phyloP scores from a whole-genome alignment of 2,888 invertebrate genomes.

The Steromphala cineraria region DNA sequence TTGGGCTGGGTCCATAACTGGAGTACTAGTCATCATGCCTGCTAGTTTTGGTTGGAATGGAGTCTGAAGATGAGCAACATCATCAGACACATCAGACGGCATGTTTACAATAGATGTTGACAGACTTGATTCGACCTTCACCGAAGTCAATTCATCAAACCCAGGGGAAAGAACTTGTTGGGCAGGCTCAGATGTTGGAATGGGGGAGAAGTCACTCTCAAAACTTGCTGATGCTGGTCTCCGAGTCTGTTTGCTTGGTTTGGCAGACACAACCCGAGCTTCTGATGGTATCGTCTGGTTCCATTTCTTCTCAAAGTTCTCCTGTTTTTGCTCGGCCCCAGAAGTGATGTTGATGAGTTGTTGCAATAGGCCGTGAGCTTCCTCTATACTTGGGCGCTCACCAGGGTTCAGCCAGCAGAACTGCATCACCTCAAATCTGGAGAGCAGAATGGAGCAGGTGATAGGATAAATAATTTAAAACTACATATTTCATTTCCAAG shows the following conservation, averaged over 20 bases:
- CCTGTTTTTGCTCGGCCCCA: conserved; percentile 22
- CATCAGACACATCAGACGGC: background rate
- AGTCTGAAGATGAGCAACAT: background rate
- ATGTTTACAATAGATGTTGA: background rate
- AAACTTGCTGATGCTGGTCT: conserved; percentile 16
- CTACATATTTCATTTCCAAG: too few relatives aligned
- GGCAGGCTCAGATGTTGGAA: background rate
- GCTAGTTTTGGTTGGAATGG: background rate
- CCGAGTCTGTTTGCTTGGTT: background rate
- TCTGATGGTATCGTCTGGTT: conserved; percentile 28
- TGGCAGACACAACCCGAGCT: background rate
- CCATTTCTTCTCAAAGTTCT: conserved; percentile 47
- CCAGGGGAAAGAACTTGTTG: background rate
- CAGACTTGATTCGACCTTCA: background rate
- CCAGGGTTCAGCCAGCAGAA: conserved; percentile 81
- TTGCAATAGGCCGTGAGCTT: conserved; percentile 78
- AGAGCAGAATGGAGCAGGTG: background rate
- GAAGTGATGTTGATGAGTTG: conserved; percentile 63
- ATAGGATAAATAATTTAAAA: too few relatives aligned
- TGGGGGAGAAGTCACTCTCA: background rate
- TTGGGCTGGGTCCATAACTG: background rate
- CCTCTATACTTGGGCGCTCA: conserved; percentile 77
- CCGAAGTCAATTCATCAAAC: background rate
- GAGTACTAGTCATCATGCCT: background rate
- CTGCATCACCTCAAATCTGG: conserved; percentile 84